Conservation (phyloP, 2,888 invertebrate species). For the Drosophila affinis region DNA sequence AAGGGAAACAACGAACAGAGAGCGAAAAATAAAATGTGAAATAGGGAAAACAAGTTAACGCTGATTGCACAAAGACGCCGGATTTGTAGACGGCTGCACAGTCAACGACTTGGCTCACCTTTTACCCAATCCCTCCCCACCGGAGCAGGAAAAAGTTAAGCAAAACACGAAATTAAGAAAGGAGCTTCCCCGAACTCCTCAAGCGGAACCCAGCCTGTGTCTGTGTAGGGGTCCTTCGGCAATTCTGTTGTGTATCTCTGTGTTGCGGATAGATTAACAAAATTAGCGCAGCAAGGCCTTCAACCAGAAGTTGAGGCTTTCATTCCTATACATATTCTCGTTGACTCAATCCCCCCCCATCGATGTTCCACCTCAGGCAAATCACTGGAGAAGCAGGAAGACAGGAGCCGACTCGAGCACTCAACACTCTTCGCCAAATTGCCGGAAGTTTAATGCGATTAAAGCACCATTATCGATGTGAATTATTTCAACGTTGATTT, state of each 20-base stretch:
- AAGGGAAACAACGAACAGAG: conserved; percentile 15
- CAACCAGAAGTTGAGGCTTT: conserved; percentile 30
- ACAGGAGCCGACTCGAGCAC: conserved; percentile 38
- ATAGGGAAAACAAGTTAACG: conserved; percentile 77
- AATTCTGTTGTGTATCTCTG: conserved; percentile 22
- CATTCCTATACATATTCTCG: conserved; percentile 47
- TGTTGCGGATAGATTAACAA: conserved; percentile 69
- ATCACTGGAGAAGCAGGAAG: conserved; percentile 53
- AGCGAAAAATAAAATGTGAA: conserved; percentile 57
- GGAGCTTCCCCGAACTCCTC: conserved; percentile 26
- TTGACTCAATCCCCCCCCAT: conserved; percentile 29
- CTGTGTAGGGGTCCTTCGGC: conserved; percentile 17
- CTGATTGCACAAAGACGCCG: conserved; percentile 77
- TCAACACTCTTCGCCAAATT: conserved; percentile 73
- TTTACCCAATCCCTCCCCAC: conserved; percentile 3
- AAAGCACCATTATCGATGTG: conserved; percentile 77
- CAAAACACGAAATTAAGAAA: conserved; percentile 69
- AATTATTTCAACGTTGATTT: conserved; percentile 68
- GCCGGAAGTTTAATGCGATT: conserved; percentile 77
- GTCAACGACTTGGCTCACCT: conserved; percentile 46
- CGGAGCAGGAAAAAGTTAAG: conserved; percentile 64
- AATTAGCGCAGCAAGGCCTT: conserved; percentile 71
- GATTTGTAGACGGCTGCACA: conserved; percentile 73
- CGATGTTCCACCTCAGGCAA: conserved; percentile 54
- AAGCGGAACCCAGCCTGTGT: conserved; percentile 31